phyloP scores from a whole-genome alignment of 2,797 vertebrate species.

The Denticeps clupeoides region DNA sequence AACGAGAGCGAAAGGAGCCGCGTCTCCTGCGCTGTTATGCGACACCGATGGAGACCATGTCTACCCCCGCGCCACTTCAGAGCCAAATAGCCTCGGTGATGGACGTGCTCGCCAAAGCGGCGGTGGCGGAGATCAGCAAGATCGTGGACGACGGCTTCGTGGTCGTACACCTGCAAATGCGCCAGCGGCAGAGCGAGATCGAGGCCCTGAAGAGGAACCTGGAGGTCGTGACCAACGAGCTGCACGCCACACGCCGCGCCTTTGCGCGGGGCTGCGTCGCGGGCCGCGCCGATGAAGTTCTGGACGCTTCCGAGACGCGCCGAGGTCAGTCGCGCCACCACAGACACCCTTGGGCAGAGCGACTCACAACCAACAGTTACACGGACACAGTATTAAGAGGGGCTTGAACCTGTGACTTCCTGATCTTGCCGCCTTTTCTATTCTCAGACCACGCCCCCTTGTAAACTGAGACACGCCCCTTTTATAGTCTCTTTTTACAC shows the following conservation, averaged over 20 bases:
- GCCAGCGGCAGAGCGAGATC: neutral
- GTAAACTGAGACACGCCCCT: too few relatives aligned
- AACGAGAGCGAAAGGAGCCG: too few relatives aligned
- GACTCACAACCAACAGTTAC: too few relatives aligned
- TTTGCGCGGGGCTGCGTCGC: neutral
- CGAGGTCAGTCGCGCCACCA: too few relatives aligned
- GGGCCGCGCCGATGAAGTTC: neutral
- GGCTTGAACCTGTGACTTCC: too few relatives aligned
- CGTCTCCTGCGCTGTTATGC: too few relatives aligned
- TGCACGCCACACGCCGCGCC: neutral
- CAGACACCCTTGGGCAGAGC: too few relatives aligned
- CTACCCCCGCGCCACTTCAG: conserved; percentile 47
- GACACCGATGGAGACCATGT: conserved; percentile 37
- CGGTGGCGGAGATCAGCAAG: conserved; percentile 55
- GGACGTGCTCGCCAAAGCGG: conserved; percentile 52
- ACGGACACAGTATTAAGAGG: too few relatives aligned
- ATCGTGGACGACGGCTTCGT: conserved; percentile 57
- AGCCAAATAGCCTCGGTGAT: conserved; percentile 56
- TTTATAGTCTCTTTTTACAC: too few relatives aligned
- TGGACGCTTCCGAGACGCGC: too few relatives aligned
- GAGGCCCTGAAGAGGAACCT: neutral
- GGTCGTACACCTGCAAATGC: conserved; percentile 39
- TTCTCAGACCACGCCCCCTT: too few relatives aligned
- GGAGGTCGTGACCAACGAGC: neutral
- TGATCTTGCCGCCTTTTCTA: too few relatives aligned